Percentiles rank a stretch among this genome's conserved stretches.
Conservation (phyloP, 2,113 vertebrate genomes). For the Hydrolagus affinis region DNA sequence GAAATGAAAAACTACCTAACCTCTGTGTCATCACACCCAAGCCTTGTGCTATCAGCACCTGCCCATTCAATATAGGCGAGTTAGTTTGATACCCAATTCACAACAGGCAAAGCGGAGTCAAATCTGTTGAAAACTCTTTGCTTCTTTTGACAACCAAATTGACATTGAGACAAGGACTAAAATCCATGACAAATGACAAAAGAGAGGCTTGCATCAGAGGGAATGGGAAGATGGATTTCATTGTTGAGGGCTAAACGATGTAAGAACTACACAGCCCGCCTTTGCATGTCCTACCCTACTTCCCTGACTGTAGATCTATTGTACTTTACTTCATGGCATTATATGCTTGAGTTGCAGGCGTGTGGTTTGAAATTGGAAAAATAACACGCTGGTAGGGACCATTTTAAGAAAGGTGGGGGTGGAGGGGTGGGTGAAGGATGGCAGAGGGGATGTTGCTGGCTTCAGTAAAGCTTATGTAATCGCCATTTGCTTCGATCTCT, state of each 20-base stretch:
- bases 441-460: too few relatives aligned
- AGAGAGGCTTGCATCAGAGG: neutral
- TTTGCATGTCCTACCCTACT: neutral
- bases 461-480: too few relatives aligned
- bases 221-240: too few relatives aligned
- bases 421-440: too few relatives aligned
- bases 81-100: neutral
- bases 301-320: neutral
- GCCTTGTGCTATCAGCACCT: slow-evolving; percentile 13
- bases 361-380: neutral
- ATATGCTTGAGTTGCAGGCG: neutral
- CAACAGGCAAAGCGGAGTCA: neutral
- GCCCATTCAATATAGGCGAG: slow-evolving; percentile 1
- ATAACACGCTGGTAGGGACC: too few relatives aligned
- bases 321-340: neutral
- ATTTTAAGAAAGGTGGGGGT: too few relatives aligned
- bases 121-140: neutral
- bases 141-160: slow-evolving; percentile 9
- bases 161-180: neutral
- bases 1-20: neutral
- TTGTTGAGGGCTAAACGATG: neutral
- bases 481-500: too few relatives aligned
- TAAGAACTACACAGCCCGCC: neutral
- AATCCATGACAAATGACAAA: neutral
- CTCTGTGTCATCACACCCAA: neutral